phyloP scores from a whole-genome alignment of 92 coral and sea anemone species.

The Actinostola sp. region DNA sequence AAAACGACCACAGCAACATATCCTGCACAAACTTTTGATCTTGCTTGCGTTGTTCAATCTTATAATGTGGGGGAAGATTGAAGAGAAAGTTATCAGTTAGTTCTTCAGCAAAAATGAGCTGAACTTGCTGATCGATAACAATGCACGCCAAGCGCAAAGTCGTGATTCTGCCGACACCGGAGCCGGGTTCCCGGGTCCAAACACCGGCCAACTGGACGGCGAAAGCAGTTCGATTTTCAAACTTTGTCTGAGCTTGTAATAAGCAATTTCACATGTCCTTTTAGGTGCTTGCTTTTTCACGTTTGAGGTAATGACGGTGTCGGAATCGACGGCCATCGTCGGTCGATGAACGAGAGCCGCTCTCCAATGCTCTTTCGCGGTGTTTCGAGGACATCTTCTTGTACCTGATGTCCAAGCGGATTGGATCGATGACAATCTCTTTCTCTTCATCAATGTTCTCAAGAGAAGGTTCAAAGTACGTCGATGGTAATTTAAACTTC shows the following conservation, averaged over 20 bases:
- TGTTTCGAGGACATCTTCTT: constrained; percentile 84
- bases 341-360: constrained; percentile 37
- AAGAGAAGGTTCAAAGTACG: constrained; percentile 70
- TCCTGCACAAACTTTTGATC: constrained; percentile 13
- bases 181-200: constrained; percentile 12
- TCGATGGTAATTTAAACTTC: constrained; percentile 64
- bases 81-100: constrained; percentile 29
- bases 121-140: constrained; percentile 24
- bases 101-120: constrained; percentile 21
- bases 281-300: constrained; percentile 42
- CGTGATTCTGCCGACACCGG: constrained; percentile 29
- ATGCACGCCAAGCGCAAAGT: constrained; percentile 7
- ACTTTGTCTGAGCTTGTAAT: constrained; percentile 13
- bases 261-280: constrained; percentile 30
- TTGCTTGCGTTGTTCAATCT: constrained; percentile 31
- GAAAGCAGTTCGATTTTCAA: constrained; percentile 12
- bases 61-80: constrained; percentile 26
- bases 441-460: constrained; percentile 90
- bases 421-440: constrained; percentile 57
- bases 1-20: constrained; percentile 11
- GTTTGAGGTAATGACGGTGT: constrained; percentile 56
- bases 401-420: constrained; percentile 24
- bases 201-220: background rate
- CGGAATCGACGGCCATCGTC: constrained; percentile 71
- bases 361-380: constrained; percentile 73